Base-by-base conservation (phyloP, 2,797 vertebrate species). In the Hippopotamyrus pictus region DNA sequence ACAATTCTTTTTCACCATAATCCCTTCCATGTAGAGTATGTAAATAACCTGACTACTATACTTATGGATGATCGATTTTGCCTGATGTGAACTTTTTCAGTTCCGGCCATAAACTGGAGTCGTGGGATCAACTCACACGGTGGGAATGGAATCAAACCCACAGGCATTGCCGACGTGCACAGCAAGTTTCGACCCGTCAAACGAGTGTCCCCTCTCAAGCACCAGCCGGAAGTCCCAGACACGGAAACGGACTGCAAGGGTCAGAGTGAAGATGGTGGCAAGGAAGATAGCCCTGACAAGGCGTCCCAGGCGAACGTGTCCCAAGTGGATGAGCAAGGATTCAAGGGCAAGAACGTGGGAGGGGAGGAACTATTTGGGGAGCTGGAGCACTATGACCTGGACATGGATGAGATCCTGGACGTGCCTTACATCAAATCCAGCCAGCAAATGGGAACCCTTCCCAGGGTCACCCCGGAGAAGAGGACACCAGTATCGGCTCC, bases 331-430 rank as follows among this genome's bases (percentile, higher is more conserved):
- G 92, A 92, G 22, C 95, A 94, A 0, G 94, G 89, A 0, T 94
- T 94, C 91, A 96, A 95, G 90, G 93, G 91, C 50, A 96, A 95
- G 91, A 93, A 82, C 86, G 89, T 91, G 0, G 94, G 95, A 51
- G 93, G 94, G 5, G 87, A 93, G 89, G 91, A 94, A 29, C 92
- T 97, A 50, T 96, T 97, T 37, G 98, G 98, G 0, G 98, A 99
- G 89, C 94, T 99, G 94, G 98, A 99, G 90, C 98, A 99, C 92
- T 99, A 99, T 51, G 98, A 99, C 90, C 96, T 99, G 89, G 98
- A 99, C 95, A 99, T 99, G 98, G 98, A 99, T 90, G 98, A 99
- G 95, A 99, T 99, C 94, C 96, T 99, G 94, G 98, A 99, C 51
- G 98, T 99, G 94, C 98, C 98, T 92, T 99, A 98, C 29, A 99